These are phyloP conservation scores for Harpagoxenus sublaevis DNA, from an alignment of 2,888 invertebrate species.

Conservation along the genomic window DNA sequence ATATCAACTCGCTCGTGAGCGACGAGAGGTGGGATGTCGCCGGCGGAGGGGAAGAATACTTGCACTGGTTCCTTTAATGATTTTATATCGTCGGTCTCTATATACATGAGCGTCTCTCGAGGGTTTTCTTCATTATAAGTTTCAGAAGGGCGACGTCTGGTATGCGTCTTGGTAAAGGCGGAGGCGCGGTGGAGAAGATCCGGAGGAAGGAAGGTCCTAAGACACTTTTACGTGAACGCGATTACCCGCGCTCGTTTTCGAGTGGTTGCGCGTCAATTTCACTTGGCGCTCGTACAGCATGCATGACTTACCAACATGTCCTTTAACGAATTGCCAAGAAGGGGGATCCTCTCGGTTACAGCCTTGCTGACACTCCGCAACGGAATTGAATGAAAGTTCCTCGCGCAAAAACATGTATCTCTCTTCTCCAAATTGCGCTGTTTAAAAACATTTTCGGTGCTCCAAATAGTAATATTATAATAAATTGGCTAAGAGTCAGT, in stretches of 20 bases:
- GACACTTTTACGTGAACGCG: constrained; percentile 57
- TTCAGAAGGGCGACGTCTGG: constrained; percentile 64
- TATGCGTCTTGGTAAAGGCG: constrained; percentile 29
- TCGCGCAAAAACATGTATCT: not conserved
- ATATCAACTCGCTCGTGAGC: constrained; percentile 62
- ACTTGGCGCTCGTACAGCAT: constrained; percentile 63
- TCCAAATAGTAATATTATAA: not conserved
- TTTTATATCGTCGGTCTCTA: constrained; percentile 71
- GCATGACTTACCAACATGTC: constrained; percentile 75
- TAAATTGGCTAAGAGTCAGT: not conserved
- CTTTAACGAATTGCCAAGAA: constrained; percentile 68
- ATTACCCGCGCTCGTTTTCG: constrained; percentile 60
- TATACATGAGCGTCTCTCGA: constrained; percentile 74
- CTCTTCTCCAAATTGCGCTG: not conserved
- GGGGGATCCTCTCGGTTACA: constrained; percentile 62
- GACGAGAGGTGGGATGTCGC: constrained; percentile 37
- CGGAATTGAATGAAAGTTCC: constrained; percentile 1
- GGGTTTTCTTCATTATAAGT: constrained; percentile 78
- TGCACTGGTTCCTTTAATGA: constrained; percentile 69
- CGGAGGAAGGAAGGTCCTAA: constrained; percentile 44
- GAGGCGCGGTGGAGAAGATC: not conserved
- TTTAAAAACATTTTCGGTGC: not conserved
- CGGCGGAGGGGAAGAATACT: constrained; percentile 57
- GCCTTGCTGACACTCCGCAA: constrained; percentile 56
- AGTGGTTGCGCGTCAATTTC: constrained; percentile 70